A percentile compares a stretch with the other conserved stretches of the same genome.
phyloP scores from a whole-genome alignment of 2,797 vertebrate genomes.

The Micrastur ruficollis region DNA sequence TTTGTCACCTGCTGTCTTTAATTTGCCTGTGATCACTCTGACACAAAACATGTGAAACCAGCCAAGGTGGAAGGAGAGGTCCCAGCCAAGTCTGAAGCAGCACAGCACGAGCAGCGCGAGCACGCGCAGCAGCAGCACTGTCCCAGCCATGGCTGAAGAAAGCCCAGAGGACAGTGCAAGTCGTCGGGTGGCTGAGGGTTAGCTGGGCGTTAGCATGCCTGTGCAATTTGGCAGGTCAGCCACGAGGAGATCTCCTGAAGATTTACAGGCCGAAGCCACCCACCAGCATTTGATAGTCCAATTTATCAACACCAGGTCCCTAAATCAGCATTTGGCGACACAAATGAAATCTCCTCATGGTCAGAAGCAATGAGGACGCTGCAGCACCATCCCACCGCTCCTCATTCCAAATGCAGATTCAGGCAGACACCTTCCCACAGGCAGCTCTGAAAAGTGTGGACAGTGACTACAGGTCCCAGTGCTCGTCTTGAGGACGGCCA shows the following conservation, averaged over 20 bases:
- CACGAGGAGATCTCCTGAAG: background rate
- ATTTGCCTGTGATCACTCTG: background rate
- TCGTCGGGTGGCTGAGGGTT: accelerated
- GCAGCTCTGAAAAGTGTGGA: background rate
- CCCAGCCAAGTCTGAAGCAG: background rate
- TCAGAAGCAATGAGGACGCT: background rate
- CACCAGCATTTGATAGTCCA: background rate
- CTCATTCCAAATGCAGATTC: background rate
- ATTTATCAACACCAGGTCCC: background rate
- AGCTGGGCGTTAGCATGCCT: too few relatives aligned
- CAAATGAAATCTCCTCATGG: background rate
- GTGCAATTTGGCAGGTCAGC: too few relatives aligned
- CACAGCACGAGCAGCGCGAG: too few relatives aligned
- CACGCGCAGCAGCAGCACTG: background rate
- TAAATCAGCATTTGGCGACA: background rate
- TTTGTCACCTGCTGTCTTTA: background rate
- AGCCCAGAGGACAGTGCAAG: background rate
- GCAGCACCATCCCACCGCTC: background rate
- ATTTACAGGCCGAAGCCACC: background rate
- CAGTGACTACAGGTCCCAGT: background rate
- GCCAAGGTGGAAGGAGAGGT: background rate
- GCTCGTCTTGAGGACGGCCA: accelerated
- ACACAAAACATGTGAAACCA: background rate
- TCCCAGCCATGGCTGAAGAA: background rate
- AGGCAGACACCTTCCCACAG: background rate